A percentile compares a stretch with the other conserved stretches of the same genome.
phyloP scores from a whole-genome alignment of 2,797 vertebrate species.

The Podarcis lilfordi region DNA sequence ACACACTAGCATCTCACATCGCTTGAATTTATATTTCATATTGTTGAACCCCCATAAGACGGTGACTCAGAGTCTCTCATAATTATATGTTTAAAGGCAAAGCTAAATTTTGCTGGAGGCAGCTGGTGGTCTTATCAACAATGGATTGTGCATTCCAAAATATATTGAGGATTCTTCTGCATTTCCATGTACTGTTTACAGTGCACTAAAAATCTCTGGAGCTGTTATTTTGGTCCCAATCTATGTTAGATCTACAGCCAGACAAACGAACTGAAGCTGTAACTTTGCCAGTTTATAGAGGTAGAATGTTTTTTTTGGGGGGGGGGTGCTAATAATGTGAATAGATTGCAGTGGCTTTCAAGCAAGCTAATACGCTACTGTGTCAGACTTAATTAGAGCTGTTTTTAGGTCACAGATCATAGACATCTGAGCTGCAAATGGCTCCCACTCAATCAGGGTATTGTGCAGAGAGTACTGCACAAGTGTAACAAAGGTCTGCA shows the following conservation, averaged over 20 bases:
- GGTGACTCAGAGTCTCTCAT: neutral
- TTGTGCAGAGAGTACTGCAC: conserved; percentile 10
- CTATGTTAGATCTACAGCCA: conserved; percentile 26
- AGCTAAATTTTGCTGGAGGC: neutral
- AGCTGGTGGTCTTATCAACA: conserved; percentile 6
- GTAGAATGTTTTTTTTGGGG: neutral
- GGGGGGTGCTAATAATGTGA: neutral
- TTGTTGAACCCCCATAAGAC: neutral
- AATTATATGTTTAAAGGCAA: conserved; percentile 13
- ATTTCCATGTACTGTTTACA: conserved; percentile 13
- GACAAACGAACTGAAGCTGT: conserved; percentile 15
- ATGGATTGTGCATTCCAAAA: neutral
- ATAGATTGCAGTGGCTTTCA: conserved; percentile 25
- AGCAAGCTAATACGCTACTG: conserved; percentile 35
- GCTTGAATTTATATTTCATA: neutral
- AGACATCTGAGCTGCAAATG: conserved; percentile 36
- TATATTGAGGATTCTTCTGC: neutral
- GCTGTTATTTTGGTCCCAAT: conserved; percentile 7
- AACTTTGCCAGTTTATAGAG: conserved; percentile 29
- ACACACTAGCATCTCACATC: neutral
- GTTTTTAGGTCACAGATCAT: conserved; percentile 40
- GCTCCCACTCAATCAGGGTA: neutral
- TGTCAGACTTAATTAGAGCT: conserved; percentile 35
- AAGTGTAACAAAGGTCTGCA: conserved; percentile 18
- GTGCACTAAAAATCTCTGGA: neutral